A percentile compares a stretch with the other conserved stretches of the same genome.
Evolutionary conservation across 2,888 invertebrate species (phyloP).

Genomic region (Erebia epiphron): DNA sequence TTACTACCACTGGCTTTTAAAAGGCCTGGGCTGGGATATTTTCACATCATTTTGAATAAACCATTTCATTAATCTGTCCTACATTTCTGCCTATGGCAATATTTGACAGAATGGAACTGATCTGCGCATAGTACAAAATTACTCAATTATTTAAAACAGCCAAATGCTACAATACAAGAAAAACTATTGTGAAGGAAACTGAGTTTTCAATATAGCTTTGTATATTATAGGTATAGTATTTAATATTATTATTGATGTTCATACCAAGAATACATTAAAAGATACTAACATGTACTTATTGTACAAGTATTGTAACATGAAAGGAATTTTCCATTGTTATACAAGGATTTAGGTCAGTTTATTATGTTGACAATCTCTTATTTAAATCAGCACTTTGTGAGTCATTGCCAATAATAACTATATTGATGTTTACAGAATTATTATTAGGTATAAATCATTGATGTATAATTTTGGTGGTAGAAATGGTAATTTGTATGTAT

Average conservation of each 20-base stretch:
- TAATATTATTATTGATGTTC: neutral
- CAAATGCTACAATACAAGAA: neutral
- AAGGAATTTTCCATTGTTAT: conserved; percentile 33
- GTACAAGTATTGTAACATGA: conserved; percentile 14
- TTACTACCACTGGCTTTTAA: too few species aligned
- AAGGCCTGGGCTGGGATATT: too few species aligned
- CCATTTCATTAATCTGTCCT: too few species aligned
- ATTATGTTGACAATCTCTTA: conserved; percentile 30
- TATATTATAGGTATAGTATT: neutral
- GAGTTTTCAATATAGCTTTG: conserved; percentile 7
- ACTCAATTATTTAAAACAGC: neutral
- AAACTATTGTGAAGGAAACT: neutral
- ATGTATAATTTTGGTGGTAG: too few species aligned
- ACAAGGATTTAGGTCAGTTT: conserved; percentile 37
- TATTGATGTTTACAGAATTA: neutral
- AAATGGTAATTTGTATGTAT: too few species aligned
- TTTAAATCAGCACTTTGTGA: conserved; percentile 36
- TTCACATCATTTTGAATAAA: too few species aligned
- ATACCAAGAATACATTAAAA: conserved; percentile 18
- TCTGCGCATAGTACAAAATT: neutral
- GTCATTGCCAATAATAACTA: conserved; percentile 24
- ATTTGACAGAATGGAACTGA: too few species aligned
- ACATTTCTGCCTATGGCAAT: too few species aligned
- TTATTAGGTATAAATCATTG: too few species aligned
- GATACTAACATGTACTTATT: neutral